phyloP scores from a whole-genome alignment of 2,797 vertebrate genomes.

The Mionectes olivaceus region DNA sequence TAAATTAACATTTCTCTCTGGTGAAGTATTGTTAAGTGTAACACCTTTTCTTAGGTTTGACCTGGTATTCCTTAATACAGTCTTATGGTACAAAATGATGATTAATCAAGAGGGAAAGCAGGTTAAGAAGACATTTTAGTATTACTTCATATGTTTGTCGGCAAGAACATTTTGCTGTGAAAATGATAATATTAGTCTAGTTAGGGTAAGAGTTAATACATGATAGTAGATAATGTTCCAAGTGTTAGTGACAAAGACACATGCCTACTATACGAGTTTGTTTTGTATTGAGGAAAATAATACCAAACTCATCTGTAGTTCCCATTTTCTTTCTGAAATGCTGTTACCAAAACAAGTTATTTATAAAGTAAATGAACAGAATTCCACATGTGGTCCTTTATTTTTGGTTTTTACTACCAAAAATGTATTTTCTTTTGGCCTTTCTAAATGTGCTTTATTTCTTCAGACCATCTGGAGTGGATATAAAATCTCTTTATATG shows the following conservation, averaged over 20 bases:
- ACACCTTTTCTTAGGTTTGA: background rate
- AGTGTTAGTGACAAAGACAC: background rate
- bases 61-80: background rate
- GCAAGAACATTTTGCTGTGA: background rate
- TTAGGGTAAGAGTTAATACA: background rate
- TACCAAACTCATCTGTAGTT: background rate
- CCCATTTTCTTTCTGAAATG: background rate
- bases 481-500: background rate
- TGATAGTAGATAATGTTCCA: background rate
- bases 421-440: background rate
- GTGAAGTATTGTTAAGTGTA: background rate
- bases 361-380: constrained; percentile 5
- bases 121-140: background rate
- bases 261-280: background rate
- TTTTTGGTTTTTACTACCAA: background rate
- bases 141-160: background rate
- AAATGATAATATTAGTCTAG: background rate
- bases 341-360: background rate
- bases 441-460: background rate
- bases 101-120: background rate
- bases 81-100: background rate
- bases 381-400: background rate
- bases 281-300: background rate
- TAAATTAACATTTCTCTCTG: background rate
- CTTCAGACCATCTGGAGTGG: background rate